Conservation (phyloP, 2,797 vertebrate species). For the Taeniopygia guttata region DNA sequence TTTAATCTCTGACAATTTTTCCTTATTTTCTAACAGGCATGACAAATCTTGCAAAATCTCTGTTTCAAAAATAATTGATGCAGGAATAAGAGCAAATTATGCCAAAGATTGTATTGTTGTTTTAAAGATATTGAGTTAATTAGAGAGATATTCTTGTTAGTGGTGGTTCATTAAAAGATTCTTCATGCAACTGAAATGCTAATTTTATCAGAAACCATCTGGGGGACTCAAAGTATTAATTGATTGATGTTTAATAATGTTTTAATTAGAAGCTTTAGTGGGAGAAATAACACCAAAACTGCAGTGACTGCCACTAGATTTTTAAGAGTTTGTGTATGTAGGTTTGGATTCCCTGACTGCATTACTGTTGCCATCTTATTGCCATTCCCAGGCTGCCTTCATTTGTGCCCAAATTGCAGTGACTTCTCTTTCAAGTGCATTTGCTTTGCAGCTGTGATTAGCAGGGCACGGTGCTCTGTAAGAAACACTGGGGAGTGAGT, state of each 20-base stretch:
- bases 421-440: background rate
- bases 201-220: conserved; percentile 45
- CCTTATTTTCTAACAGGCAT: conserved; percentile 1
- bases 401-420: background rate
- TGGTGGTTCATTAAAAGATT: conserved; percentile 45
- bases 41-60: background rate
- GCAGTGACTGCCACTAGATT: background rate
- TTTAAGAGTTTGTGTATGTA: background rate
- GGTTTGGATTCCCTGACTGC: background rate
- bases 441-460: background rate
- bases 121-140: conserved; percentile 44
- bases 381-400: background rate
- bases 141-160: conserved; percentile 51
- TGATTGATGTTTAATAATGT: conserved; percentile 27
- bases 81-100: background rate
- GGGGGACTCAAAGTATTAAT: conserved; percentile 50
- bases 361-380: background rate
- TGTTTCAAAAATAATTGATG: background rate
- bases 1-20: background rate
- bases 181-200: conserved; percentile 44
- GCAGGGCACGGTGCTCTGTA: background rate
- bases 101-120: conserved; percentile 10
- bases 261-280: conserved; percentile 52
- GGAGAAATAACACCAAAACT: conserved; percentile 26
- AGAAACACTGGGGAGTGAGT: background rate